Evolutionary conservation across 2,113 vertebrate species (phyloP).

Genomic region (human (Homo sapiens)): GRCh38 chr14:22308001-22308500

Average conservation of each 20-base stretch:
- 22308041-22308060: not conserved
- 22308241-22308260: not conserved
- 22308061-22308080: not conserved
- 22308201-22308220: not conserved
- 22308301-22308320: not conserved
- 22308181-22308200: not conserved
- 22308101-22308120: not conserved
- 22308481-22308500: not conserved
- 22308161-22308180: not conserved
- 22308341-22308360: not conserved
- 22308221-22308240: not conserved
- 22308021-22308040: not conserved
- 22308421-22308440: not conserved
- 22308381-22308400: not conserved
- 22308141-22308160: not conserved
- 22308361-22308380: not conserved
- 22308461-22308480: not conserved
- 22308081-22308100: not conserved
- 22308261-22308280: not conserved
- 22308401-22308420: not conserved
- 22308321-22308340: not conserved
- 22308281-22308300: not conserved
- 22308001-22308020: not conserved
- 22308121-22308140: not conserved
- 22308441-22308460: not conserved